phyloP scores from a whole-genome alignment of 2,888 invertebrate species.

The Periphyllus acericola region DNA sequence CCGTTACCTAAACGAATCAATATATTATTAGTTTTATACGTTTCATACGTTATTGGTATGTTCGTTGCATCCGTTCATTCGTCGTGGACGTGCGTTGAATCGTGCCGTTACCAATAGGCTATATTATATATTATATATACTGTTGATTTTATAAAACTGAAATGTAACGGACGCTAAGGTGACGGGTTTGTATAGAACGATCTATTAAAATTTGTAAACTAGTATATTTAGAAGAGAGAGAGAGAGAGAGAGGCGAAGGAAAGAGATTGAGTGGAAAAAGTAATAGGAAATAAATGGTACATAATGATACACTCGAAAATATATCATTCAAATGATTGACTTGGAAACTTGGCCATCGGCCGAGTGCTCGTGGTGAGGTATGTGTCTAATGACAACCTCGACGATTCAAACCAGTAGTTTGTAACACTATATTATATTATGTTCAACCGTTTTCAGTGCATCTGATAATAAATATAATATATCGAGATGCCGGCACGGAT shows the following conservation, averaged over 20 bases:
- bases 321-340: slow-evolving; percentile 26
- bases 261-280: not conserved
- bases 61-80: not conserved
- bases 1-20: no score
- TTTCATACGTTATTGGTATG: not conserved
- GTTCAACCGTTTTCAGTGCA: slow-evolving; percentile 22
- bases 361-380: not conserved
- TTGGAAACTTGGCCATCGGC: not conserved
- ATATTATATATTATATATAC: no score
- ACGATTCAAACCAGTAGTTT: slow-evolving; percentile 25
- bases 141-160: no score
- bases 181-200: not conserved
- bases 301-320: slow-evolving; percentile 30
- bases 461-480: slow-evolving; percentile 1
- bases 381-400: slow-evolving; percentile 14
- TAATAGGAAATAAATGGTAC: not conserved
- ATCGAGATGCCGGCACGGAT: not conserved
- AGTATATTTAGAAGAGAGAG: not conserved
- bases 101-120: no score
- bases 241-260: not conserved
- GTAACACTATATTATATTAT: slow-evolving; percentile 1
- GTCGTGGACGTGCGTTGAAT: not conserved
- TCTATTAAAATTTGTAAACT: not conserved
- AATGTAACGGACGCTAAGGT: not conserved
- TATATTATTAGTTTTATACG: not conserved